A percentile compares a stretch with the other conserved stretches of the same genome.
Evolutionary conservation across 2,888 invertebrate genomes (phyloP).

Genomic region (Erpobdella octoculata): DNA sequence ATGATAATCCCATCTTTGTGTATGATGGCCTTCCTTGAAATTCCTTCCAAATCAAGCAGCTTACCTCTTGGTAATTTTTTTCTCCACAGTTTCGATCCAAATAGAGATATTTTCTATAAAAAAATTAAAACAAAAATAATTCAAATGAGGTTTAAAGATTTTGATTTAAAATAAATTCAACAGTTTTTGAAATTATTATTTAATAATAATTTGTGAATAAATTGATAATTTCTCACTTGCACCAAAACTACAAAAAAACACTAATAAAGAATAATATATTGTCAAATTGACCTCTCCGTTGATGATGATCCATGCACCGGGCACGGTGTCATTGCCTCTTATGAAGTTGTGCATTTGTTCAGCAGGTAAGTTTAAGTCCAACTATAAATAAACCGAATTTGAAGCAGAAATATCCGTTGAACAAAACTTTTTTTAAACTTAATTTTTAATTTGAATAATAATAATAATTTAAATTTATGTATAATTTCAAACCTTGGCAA

Average conservation of each 20-base stretch:
- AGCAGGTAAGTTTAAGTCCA: conserved; percentile 56
- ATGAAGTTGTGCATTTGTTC: conserved; percentile 82
- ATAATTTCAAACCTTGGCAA: conserved; percentile 60
- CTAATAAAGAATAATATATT: too few species aligned
- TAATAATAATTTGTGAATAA: too few species aligned
- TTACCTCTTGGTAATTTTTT: conserved; percentile 56
- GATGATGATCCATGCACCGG: conserved; percentile 72
- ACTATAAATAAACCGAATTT: conserved; percentile 18
- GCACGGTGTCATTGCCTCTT: conserved; percentile 83
- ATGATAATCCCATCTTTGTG: conserved; percentile 73
- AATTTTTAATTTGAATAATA: background rate
- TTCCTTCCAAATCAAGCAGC: conserved; percentile 60
- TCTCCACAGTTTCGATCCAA: conserved; percentile 70
- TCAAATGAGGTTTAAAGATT: too few species aligned
- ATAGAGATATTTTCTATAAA: conserved; percentile 63
- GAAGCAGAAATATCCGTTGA: background rate
- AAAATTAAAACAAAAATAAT: too few species aligned
- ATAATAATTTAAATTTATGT: background rate
- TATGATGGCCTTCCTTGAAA: conserved; percentile 61
- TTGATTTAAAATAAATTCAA: background rate
- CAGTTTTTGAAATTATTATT: background rate
- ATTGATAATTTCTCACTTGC: too few species aligned
- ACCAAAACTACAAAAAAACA: too few species aligned
- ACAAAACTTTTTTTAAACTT: background rate
- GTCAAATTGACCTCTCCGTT: conserved; percentile 54